A percentile compares a stretch with the other conserved stretches of the same genome.
Evolutionary conservation across 1,140 invertebrate genomes (phyloP).

Genomic region (Agrilus planipennis): DNA sequence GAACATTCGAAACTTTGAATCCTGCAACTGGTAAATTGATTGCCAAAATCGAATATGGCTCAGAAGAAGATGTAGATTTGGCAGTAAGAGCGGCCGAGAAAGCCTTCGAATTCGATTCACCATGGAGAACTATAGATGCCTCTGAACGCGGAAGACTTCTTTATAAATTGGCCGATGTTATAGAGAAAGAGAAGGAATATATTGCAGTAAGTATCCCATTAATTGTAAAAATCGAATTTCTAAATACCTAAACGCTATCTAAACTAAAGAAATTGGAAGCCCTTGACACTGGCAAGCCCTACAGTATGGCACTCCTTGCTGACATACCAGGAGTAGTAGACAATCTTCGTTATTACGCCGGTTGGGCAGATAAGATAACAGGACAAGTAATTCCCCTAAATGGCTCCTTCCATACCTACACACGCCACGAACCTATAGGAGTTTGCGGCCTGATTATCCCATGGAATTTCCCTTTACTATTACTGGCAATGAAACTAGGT

Average conservation of each 20-base stretch:
- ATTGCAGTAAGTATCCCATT: slow-evolving; percentile 70
- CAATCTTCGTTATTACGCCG: slow-evolving; percentile 64
- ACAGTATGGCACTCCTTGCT: slow-evolving; percentile 51
- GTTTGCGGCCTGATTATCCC: slow-evolving; percentile 97
- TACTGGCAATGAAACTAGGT: slow-evolving; percentile 92
- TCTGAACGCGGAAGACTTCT: slow-evolving; percentile 70
- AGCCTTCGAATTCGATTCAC: slow-evolving; percentile 66
- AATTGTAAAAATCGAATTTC: too few relatives aligned
- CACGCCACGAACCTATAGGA: slow-evolving; percentile 91
- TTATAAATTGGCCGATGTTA: slow-evolving; percentile 67
- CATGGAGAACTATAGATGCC: slow-evolving; percentile 87
- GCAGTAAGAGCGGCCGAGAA: slow-evolving; percentile 78
- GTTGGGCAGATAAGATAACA: slow-evolving; percentile 84
- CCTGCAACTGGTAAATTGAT: slow-evolving; percentile 79
- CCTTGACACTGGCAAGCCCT: slow-evolving; percentile 91
- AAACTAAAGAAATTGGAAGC: slow-evolving; percentile 95
- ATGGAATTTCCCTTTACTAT: slow-evolving; percentile 95
- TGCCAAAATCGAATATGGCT: slow-evolving; percentile 73
- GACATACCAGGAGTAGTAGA: slow-evolving; percentile 60
- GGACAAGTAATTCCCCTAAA: slow-evolving; percentile 85
- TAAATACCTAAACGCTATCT: too few relatives aligned
- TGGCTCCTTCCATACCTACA: slow-evolving; percentile 79
- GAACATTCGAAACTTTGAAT: slow-evolving; percentile 86
- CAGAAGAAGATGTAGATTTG: slow-evolving; percentile 69
- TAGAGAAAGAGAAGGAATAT: slow-evolving; percentile 66